Evolutionary conservation across 2,797 vertebrate genomes (phyloP).

Genomic region (Cyclopterus lumpus): DNA sequence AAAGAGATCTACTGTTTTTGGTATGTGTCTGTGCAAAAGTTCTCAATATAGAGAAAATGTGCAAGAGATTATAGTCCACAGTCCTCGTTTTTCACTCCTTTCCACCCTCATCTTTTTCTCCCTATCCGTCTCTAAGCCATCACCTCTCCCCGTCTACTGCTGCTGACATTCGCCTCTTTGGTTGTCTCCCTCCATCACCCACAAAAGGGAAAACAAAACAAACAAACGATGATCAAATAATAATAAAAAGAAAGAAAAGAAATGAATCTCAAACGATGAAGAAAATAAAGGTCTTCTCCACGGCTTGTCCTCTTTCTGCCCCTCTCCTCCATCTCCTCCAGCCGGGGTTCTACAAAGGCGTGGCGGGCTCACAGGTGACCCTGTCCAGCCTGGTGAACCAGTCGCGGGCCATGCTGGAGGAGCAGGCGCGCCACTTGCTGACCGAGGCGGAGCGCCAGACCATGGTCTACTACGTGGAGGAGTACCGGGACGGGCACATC

Average conservation of each 20-base stretch:
- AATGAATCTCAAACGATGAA: neutral
- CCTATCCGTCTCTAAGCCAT: neutral
- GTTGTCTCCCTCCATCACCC: neutral
- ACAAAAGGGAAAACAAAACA: neutral
- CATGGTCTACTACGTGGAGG: conserved; percentile 95
- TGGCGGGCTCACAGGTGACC: conserved; percentile 95
- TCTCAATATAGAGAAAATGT: neutral
- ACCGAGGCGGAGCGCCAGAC: conserved; percentile 90
- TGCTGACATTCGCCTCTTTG: neutral
- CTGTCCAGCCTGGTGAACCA: conserved; percentile 96
- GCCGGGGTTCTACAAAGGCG: conserved; percentile 92
- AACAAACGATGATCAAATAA: neutral
- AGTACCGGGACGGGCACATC: conserved; percentile 91
- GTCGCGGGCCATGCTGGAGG: conserved; percentile 91
- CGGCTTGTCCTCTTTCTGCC: neutral
- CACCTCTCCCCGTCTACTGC: neutral
- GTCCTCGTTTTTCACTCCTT: neutral
- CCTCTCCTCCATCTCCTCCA: conserved; percentile 57
- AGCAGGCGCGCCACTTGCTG: conserved; percentile 92
- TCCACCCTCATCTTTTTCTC: neutral
- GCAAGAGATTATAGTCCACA: neutral
- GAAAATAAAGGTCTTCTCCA: neutral
- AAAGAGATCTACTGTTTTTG: neutral
- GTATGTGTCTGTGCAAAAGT: neutral
- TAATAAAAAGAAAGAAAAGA: neutral